phyloP scores from a whole-genome alignment of 2,113 vertebrate genomes.

The Corythornis cristatus region DNA sequence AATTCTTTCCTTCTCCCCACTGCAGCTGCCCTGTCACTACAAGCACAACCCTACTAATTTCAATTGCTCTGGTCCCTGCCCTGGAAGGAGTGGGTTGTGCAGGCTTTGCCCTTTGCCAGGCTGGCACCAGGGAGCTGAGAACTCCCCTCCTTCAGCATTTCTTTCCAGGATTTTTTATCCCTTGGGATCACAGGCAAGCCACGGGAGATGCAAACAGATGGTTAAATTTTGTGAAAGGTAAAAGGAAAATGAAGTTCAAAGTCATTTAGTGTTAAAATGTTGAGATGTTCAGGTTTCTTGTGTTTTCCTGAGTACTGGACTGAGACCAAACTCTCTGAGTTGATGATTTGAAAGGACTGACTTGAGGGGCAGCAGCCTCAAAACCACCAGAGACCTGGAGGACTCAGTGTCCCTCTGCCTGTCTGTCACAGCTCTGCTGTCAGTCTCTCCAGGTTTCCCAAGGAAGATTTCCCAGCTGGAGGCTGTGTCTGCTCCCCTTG shows the following conservation, averaged over 20 bases:
- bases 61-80: neutral
- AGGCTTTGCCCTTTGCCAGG: fast-evolving
- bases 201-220: neutral
- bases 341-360: neutral
- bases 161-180: neutral
- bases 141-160: neutral
- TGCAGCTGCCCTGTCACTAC: neutral
- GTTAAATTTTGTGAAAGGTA: neutral
- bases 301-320: neutral
- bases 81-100: fast-evolving
- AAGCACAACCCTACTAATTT: neutral
- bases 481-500: fast-evolving
- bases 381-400: neutral
- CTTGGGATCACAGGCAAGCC: neutral
- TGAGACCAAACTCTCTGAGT: neutral
- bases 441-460: neutral
- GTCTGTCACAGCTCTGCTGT: neutral
- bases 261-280: neutral
- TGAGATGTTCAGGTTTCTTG: neutral
- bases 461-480: neutral
- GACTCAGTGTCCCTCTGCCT: neutral
- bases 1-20: neutral
- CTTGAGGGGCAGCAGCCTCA: neutral
- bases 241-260: neutral
- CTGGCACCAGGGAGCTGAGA: neutral